Conservation (phyloP, 2,113 vertebrate species). For the Hyperopisus bebe region DNA sequence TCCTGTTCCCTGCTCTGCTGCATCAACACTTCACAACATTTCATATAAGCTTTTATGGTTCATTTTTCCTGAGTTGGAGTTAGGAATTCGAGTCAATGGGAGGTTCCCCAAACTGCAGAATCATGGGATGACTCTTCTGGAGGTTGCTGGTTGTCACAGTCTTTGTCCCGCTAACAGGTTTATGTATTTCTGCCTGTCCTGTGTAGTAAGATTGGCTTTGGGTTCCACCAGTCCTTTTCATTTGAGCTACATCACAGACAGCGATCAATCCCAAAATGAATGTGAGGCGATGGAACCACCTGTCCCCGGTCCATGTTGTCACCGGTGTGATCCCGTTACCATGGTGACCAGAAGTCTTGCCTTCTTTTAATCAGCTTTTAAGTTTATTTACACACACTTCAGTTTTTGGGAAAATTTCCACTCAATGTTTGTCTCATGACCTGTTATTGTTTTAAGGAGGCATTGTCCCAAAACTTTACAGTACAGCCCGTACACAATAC, state of each 20-base stretch:
- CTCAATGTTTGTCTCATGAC: background rate
- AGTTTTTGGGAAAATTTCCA: background rate
- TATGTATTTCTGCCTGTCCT: background rate
- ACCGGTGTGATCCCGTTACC: background rate
- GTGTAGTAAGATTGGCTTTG: background rate
- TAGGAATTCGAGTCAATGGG: background rate
- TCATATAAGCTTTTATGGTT: background rate
- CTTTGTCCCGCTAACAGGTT: background rate
- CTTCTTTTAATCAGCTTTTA: background rate
- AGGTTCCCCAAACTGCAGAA: background rate
- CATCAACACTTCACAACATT: background rate
- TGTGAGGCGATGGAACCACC: background rate
- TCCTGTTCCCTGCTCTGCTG: background rate
- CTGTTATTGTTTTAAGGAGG: background rate
- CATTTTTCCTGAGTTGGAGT: background rate
- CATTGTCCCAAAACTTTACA: background rate
- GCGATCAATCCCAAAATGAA: background rate
- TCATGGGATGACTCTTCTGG: background rate
- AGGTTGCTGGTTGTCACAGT: background rate
- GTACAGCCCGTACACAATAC: background rate
- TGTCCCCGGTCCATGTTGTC: background rate
- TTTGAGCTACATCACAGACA: background rate
- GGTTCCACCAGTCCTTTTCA: background rate
- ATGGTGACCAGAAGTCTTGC: background rate
- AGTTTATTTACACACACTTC: background rate